A percentile compares a stretch with the other conserved stretches of the same genome.
phyloP scores from a whole-genome alignment of 2,797 vertebrate species.

The Pseudocheirus occidentalis region DNA sequence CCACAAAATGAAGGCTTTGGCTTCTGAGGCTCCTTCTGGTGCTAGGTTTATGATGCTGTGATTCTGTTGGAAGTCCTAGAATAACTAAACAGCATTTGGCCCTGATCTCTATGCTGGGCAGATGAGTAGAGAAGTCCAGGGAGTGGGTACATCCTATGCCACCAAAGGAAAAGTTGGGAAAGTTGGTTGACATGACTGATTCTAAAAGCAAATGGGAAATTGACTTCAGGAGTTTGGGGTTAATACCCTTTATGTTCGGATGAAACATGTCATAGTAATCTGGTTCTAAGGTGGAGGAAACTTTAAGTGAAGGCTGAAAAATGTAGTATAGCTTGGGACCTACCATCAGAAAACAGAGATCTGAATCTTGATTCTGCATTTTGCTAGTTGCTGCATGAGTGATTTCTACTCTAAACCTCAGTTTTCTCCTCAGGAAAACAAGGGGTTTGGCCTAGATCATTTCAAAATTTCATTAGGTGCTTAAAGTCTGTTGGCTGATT shows the following conservation, averaged over 20 bases:
- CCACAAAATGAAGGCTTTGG: not conserved
- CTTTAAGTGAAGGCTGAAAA: not conserved
- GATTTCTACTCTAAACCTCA: not conserved
- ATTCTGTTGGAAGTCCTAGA: not conserved
- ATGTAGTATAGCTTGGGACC: not conserved
- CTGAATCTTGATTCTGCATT: not conserved
- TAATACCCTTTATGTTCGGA: conserved; percentile 72
- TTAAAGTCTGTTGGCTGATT: not conserved
- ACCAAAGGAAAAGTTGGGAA: conserved; percentile 54
- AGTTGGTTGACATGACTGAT: conserved; percentile 71
- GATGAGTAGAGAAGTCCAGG: not conserved
- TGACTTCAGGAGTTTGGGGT: conserved; percentile 79
- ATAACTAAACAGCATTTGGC: not conserved
- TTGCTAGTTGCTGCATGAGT: not conserved
- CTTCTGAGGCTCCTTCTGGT: not conserved
- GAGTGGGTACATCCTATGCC: conserved; percentile 64
- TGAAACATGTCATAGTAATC: conserved; percentile 62
- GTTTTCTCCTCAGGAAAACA: not conserved
- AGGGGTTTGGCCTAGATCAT: not conserved
- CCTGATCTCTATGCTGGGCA: not conserved
- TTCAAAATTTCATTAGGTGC: not conserved
- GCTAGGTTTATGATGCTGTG: not conserved
- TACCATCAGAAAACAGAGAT: not conserved
- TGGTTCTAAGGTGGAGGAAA: conserved; percentile 56
- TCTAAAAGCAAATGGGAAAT: conserved; percentile 77